These are phyloP conservation scores for Cinara cedri DNA, from an alignment of 2,888 invertebrate species.

Conservation along the genomic window DNA sequence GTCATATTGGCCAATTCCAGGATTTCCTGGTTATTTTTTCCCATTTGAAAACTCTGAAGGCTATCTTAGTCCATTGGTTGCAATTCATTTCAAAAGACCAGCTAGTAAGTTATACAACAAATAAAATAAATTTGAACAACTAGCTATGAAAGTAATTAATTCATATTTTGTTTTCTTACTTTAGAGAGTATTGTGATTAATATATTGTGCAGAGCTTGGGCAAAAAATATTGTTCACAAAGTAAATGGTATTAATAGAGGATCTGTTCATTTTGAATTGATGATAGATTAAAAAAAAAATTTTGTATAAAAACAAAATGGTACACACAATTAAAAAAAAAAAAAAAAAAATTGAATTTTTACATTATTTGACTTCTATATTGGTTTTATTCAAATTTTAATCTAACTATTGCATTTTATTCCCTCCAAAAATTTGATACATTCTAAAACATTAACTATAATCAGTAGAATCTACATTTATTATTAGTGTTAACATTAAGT, in stretches of 20 bases:
- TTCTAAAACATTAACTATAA: too few relatives aligned
- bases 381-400: too few relatives aligned
- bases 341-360: too few relatives aligned
- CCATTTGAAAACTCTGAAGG: slow-evolving; percentile 87
- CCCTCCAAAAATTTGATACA: too few relatives aligned
- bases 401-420: too few relatives aligned
- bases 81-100: slow-evolving; percentile 82
- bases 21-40: slow-evolving; percentile 89
- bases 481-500: too few relatives aligned
- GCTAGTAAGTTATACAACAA: slow-evolving; percentile 70
- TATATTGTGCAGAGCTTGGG: slow-evolving; percentile 89
- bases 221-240: slow-evolving; percentile 79
- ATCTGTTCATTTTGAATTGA: slow-evolving; percentile 72
- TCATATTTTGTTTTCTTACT: slow-evolving; percentile 57
- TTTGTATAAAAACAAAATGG: background rate
- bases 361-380: too few relatives aligned
- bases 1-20: slow-evolving; percentile 78
- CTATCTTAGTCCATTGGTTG: slow-evolving; percentile 86
- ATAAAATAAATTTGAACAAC: background rate
- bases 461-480: too few relatives aligned
- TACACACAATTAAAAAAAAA: too few relatives aligned
- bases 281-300: slow-evolving; percentile 65
- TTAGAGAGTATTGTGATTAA: slow-evolving; percentile 71
- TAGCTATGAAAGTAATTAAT: background rate
- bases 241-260: slow-evolving; percentile 72